Percentiles rank a stretch among this genome's conserved stretches.
These are phyloP conservation scores for Avahi laniger DNA, from an alignment of 2,797 vertebrate species.

Conservation along the genomic window DNA sequence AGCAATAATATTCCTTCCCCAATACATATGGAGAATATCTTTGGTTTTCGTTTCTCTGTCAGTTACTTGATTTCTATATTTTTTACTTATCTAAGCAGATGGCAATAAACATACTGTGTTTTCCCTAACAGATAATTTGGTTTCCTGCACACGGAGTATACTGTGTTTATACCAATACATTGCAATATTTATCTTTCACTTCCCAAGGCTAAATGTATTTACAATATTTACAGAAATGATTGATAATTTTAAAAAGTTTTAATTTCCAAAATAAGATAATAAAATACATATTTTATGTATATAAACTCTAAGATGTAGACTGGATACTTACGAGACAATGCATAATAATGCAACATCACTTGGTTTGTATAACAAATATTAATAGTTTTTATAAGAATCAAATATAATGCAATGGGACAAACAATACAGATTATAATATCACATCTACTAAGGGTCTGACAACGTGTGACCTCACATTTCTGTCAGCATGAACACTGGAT, in stretches of 20 bases:
- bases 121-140: constrained; percentile 69
- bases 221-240: constrained; percentile 48
- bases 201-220: constrained; percentile 58
- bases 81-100: constrained; percentile 69
- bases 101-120: constrained; percentile 77
- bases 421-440: constrained; percentile 20
- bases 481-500: neutral
- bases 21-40: neutral
- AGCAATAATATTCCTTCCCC: neutral
- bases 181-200: constrained; percentile 62
- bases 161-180: constrained; percentile 58
- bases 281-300: constrained; percentile 2
- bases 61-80: constrained; percentile 56
- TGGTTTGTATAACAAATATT: neutral
- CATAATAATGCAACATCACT: neutral
- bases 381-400: neutral
- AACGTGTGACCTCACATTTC: neutral
- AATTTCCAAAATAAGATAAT: constrained; percentile 39
- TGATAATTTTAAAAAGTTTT: constrained; percentile 53
- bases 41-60: constrained; percentile 52
- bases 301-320: neutral
- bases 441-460: neutral
- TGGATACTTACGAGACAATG: constrained; percentile 4
- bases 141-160: constrained; percentile 66
- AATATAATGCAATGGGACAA: neutral